A percentile compares a stretch with the other conserved stretches of the same genome.
These are phyloP conservation scores for Lampropteryx suffumata DNA, from an alignment of 2,888 invertebrate genomes.

Conservation along the genomic window DNA sequence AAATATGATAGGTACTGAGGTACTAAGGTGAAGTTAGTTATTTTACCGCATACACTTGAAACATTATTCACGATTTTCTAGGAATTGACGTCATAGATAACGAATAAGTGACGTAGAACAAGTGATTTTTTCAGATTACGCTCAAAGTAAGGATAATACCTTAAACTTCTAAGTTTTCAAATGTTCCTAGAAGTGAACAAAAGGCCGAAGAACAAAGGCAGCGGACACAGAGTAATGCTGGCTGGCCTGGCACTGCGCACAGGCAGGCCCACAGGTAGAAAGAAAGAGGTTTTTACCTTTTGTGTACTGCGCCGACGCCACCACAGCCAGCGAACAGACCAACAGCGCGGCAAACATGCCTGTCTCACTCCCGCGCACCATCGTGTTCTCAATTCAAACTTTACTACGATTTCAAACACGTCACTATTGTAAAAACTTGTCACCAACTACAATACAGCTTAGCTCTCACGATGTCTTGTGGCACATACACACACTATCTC, in stretches of 20 bases:
- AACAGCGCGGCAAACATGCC: conserved; percentile 63
- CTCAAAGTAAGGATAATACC: no score
- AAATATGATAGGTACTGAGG: no score
- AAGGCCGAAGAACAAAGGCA: conserved; percentile 67
- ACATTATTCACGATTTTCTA: conserved; percentile 23
- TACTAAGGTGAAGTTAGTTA: no score
- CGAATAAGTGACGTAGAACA: no score
- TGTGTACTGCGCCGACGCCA: conserved; percentile 74
- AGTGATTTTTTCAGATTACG: no score
- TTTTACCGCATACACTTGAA: conserved; percentile 13
- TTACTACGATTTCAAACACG: conserved; percentile 66
- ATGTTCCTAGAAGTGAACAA: conserved; percentile 53
- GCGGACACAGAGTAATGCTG: conserved; percentile 39
- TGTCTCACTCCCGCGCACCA: conserved; percentile 66
- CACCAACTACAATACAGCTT: conserved; percentile 64
- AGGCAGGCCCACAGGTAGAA: conserved; percentile 55
- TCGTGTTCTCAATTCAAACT: conserved; percentile 66
- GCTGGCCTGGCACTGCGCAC: conserved; percentile 44
- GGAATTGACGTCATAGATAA: no score
- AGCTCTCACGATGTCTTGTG: conserved; percentile 68
- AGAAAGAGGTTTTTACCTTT: conserved; percentile 73
- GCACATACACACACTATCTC: conserved; percentile 79
- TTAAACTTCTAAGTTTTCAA: not conserved
- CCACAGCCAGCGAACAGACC: conserved; percentile 65
- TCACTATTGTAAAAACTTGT: conserved; percentile 74